Base-by-base conservation (phyloP, 2,797 vertebrate species). In the Limnodromus scolopaceus region DNA sequence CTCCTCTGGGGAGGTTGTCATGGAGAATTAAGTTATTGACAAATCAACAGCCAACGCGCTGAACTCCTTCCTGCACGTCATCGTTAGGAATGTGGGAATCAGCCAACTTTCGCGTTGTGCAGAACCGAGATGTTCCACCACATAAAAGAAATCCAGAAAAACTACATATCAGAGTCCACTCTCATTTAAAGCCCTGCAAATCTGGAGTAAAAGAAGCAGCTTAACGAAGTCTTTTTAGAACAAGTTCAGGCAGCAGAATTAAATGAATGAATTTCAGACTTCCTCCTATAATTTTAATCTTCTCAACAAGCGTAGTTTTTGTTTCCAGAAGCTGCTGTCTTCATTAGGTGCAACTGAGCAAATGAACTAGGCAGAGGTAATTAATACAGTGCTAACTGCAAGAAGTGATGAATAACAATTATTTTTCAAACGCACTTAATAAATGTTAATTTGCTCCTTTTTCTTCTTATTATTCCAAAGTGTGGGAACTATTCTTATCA, bases 11-110 rank as follows among this genome's bases (percentile, higher is more conserved):
- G 82, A 97, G 84, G 94, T 94, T 97, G 96, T 97, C 97, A 98
- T 97, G 96, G 96, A 98, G 97, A 98, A 96, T 97, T 97, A 98
- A 93, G 92, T 96, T 98, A 98, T 98, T 97, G 96, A 98, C 97
- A 98, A 97, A 98, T 96, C 96, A 97, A 96, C 95, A 96, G 95
- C 92, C 89, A 88, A 53, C 70, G 18, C 13, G 13, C 81, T 94
- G 76, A 76, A 88, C 92, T 96, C 92, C 94, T 97, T 97, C 92
- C 87, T 96, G 65, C 80, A 76, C 28, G 6, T 96, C 97, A 97
- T 43, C 53, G 7, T 84, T 54, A 96, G 86, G 96, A 98, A 97
- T 97, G 97, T 96, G 88, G 88, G 82, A 97, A 93, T 79, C 78
- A 92, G 95, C 94, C 97, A 90, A 43, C 84, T 65, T 85, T 63